These are phyloP conservation scores for Hedya salicella DNA, from an alignment of 2,888 invertebrate species.

Conservation along the genomic window DNA sequence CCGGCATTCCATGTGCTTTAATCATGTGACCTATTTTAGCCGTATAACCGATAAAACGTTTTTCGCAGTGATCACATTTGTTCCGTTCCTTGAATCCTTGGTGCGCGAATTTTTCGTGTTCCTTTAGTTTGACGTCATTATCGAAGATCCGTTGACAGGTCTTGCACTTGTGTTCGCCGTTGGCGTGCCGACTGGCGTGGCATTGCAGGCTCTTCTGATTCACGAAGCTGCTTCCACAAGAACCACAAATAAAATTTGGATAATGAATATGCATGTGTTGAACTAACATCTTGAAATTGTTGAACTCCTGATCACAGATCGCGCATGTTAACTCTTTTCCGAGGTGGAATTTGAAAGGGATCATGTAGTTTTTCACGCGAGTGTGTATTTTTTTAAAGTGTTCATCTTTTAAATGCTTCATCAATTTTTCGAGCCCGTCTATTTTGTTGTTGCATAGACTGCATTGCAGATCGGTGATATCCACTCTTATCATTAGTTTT, in stretches of 20 bases:
- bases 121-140: slow-evolving; percentile 68
- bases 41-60: slow-evolving; percentile 48
- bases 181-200: slow-evolving; percentile 62
- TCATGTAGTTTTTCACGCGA: slow-evolving; percentile 54
- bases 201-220: slow-evolving; percentile 56
- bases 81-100: slow-evolving; percentile 55
- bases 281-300: slow-evolving; percentile 59
- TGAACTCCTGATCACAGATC: slow-evolving; percentile 54
- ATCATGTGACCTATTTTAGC: slow-evolving; percentile 54
- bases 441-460: slow-evolving; percentile 45
- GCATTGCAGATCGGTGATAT: slow-evolving; percentile 44
- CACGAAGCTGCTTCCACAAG: slow-evolving; percentile 62
- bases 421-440: slow-evolving; percentile 50
- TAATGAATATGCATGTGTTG: slow-evolving; percentile 66
- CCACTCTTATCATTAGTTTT: slow-evolving; percentile 43
- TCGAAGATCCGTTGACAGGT: slow-evolving; percentile 75
- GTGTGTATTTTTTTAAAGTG: slow-evolving; percentile 56
- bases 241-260: slow-evolving; percentile 59
- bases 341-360: slow-evolving; percentile 62
- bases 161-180: slow-evolving; percentile 63
- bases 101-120: slow-evolving; percentile 73
- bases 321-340: slow-evolving; percentile 54
- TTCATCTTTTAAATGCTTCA: slow-evolving; percentile 53
- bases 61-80: slow-evolving; percentile 63
- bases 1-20: slow-evolving; percentile 45